These are phyloP conservation scores for Cerceris ruficornis DNA, from an alignment of 2,888 invertebrate species.

Conservation along the genomic window DNA sequence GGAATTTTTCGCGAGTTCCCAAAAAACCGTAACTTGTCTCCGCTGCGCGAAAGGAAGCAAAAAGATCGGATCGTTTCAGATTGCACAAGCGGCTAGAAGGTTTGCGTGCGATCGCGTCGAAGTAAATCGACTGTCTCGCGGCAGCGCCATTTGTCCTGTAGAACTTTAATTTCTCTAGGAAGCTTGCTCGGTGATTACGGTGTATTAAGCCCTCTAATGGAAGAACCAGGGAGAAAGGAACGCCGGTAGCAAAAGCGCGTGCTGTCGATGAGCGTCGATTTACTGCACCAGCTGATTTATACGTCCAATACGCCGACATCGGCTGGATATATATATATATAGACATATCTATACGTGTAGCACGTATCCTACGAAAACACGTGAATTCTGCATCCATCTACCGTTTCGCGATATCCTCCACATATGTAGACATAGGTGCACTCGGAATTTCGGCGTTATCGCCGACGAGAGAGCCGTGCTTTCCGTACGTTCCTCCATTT, in stretches of 20 bases:
- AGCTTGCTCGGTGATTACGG: conserved; percentile 41
- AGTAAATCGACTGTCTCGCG: conserved; percentile 19
- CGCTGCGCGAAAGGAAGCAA: too few relatives aligned
- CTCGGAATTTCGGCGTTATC: conserved; percentile 55
- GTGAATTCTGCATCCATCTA: not conserved
- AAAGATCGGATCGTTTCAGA: too few relatives aligned
- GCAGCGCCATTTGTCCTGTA: conserved; percentile 40
- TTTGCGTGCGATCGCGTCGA: not conserved
- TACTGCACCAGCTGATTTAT: conserved; percentile 56
- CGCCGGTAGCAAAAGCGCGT: conserved; percentile 21
- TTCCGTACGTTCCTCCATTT: conserved; percentile 52
- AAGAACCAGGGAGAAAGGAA: conserved; percentile 45
- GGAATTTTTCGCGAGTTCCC: too few relatives aligned
- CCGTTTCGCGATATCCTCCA: not conserved
- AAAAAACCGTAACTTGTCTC: too few relatives aligned
- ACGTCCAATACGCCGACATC: not conserved
- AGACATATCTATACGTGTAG: not conserved
- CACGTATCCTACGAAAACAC: not conserved
- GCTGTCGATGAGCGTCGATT: conserved; percentile 58
- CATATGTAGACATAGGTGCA: conserved; percentile 16
- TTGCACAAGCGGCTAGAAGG: not conserved
- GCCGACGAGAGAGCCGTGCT: conserved; percentile 20
- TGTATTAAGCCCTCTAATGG: conserved; percentile 47
- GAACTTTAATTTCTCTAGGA: conserved; percentile 50
- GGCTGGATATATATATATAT: not conserved